Percentiles rank a stretch among this genome's conserved stretches.
Conservation (phyloP, 2,888 invertebrate species). For the Athripsodes cinereus region DNA sequence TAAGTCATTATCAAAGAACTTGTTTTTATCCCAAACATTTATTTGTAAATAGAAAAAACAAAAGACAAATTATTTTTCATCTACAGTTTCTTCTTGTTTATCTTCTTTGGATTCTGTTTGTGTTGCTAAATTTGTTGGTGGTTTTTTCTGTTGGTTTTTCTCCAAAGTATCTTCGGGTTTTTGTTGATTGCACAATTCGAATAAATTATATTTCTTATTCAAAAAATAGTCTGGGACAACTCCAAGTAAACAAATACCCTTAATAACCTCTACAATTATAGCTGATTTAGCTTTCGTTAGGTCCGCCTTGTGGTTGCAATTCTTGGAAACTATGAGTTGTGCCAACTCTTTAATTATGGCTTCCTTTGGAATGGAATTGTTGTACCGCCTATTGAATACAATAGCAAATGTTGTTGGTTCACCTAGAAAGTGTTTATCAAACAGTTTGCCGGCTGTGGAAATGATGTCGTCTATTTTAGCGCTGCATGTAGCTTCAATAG, state of each 20-base stretch:
- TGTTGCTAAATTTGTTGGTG: too few species aligned
- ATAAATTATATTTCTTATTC: conserved; percentile 79
- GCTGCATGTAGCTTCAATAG: conserved; percentile 75
- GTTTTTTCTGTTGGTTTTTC: too few species aligned
- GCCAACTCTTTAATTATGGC: conserved; percentile 70
- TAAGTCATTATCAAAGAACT: too few species aligned
- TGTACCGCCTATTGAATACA: conserved; percentile 72
- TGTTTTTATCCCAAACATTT: too few species aligned
- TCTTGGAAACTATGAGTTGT: conserved; percentile 60
- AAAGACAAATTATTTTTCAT: too few species aligned
- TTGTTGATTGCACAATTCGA: conserved; percentile 47
- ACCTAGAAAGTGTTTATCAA: conserved; percentile 69
- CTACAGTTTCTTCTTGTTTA: too few species aligned
- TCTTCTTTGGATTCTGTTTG: too few species aligned
- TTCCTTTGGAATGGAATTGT: conserved; percentile 64
- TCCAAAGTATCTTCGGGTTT: not conserved
- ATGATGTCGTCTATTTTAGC: conserved; percentile 73
- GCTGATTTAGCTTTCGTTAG: conserved; percentile 70
- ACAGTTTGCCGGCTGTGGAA: conserved; percentile 56
- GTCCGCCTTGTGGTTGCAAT: conserved; percentile 70
- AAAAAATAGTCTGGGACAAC: conserved; percentile 73
- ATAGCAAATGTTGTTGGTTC: conserved; percentile 69
- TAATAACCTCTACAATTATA: conserved; percentile 78
- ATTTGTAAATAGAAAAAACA: too few species aligned
- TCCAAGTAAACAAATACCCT: conserved; percentile 71